Conservation (phyloP, 2,797 vertebrate genomes). For the Pristis pectinata region DNA sequence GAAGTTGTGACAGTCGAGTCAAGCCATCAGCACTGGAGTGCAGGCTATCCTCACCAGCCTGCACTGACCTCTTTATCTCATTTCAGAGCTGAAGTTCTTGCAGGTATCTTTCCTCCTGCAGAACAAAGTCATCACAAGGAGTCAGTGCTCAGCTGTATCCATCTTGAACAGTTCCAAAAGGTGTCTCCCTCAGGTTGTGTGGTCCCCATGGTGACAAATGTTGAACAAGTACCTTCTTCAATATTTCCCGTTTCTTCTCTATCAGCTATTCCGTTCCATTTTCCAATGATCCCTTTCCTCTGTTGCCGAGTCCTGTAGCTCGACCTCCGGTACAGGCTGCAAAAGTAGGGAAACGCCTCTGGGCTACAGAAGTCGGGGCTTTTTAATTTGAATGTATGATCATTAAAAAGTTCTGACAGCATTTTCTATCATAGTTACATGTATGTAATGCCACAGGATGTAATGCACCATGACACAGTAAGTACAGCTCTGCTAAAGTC, state of each 20-base stretch:
- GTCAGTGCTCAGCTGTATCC: neutral
- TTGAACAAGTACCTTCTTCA: neutral
- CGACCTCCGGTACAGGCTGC: neutral
- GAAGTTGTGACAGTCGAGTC: neutral
- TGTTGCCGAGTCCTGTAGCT: neutral
- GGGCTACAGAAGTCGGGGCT: neutral
- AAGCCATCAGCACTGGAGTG: neutral
- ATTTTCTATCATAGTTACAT: neutral
- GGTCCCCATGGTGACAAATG: neutral
- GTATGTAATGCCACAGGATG: neutral
- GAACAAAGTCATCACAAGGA: neutral
- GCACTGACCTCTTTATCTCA: neutral
- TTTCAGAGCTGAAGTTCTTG: neutral
- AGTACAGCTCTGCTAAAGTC: neutral
- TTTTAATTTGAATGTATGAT: neutral
- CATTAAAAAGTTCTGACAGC: neutral
- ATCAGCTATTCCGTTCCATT: neutral
- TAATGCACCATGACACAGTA: neutral
- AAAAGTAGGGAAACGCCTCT: neutral
- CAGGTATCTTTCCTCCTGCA: neutral
- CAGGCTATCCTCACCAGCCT: neutral
- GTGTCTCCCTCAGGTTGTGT: neutral
- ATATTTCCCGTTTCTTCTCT: neutral
- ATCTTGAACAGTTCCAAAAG: slow-evolving; percentile 10
- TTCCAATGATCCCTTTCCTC: neutral